Evolutionary conservation across 2,113 vertebrate species (phyloP).

Genomic region (Entomyzon cyanotis): DNA sequence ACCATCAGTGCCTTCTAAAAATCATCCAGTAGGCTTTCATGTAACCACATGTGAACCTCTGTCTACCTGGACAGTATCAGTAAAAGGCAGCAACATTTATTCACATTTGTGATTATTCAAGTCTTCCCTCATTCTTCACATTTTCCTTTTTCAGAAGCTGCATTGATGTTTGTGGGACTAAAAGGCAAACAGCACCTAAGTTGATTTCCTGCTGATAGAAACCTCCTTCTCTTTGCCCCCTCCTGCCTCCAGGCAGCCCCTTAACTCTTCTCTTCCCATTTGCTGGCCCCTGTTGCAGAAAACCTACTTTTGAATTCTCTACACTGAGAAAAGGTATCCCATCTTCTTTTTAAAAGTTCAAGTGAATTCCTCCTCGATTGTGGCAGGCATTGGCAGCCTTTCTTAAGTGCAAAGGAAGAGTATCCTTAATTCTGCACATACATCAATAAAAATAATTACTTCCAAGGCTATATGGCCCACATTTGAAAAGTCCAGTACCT

Average conservation of each 20-base stretch:
- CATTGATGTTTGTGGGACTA: not conserved
- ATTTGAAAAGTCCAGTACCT: not conserved
- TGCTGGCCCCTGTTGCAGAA: not conserved
- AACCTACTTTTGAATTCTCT: not conserved
- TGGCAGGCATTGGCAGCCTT: not conserved
- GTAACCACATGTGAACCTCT: not conserved
- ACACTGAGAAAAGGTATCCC: not conserved
- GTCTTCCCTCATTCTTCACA: not conserved
- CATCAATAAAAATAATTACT: not conserved
- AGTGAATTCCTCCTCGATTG: not conserved
- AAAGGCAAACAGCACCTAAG: not conserved
- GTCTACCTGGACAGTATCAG: not conserved
- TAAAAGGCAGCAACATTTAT: not conserved
- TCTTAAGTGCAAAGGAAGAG: not conserved
- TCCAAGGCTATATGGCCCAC: not conserved
- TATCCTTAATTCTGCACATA: not conserved
- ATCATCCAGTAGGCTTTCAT: not conserved
- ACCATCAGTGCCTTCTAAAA: not conserved
- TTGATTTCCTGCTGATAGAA: conserved; percentile 3
- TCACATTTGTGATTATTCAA: not conserved
- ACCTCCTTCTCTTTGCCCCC: not conserved
- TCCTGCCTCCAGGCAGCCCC: rapidly evolving
- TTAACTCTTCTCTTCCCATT: not conserved
- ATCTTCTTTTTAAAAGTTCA: not conserved
- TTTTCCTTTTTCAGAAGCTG: not conserved